These are phyloP conservation scores for Echinometra lucunter DNA, from an alignment of 53 echinoderm and acorn worm genomes.

Conservation along the genomic window DNA sequence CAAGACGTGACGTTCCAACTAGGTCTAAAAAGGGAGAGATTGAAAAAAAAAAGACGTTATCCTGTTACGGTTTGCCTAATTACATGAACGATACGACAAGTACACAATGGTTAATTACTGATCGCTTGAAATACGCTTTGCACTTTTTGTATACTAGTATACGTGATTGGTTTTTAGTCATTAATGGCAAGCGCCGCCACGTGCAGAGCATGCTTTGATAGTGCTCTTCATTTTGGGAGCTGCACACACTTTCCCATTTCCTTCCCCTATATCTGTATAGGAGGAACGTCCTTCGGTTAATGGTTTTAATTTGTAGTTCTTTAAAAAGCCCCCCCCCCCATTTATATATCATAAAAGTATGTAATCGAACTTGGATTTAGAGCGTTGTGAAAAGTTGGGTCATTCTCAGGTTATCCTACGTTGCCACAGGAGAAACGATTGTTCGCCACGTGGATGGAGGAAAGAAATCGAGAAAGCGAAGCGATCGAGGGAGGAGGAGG, in stretches of 20 bases:
- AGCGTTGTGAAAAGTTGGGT: not conserved
- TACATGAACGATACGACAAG: constrained; percentile 9
- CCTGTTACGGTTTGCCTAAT: constrained; percentile 28
- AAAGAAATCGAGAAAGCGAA: too few relatives aligned
- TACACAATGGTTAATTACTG: not conserved
- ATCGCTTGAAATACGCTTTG: constrained; percentile 20
- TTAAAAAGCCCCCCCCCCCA: not conserved
- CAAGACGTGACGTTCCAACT: not conserved
- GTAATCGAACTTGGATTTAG: not conserved
- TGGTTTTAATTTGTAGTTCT: constrained; percentile 20
- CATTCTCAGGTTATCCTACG: not conserved
- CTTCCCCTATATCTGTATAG: not conserved
- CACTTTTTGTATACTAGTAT: not conserved
- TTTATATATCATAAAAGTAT: not conserved
- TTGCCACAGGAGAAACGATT: not conserved
- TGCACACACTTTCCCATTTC: not conserved
- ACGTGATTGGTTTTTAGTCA: constrained; percentile 10
- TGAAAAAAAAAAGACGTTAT: not conserved
- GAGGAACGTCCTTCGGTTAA: not conserved
- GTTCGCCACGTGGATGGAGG: too few relatives aligned
- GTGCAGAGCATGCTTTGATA: not conserved
- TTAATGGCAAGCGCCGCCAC: constrained; percentile 11
- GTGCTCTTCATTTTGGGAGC: not conserved
- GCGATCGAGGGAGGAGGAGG: too few relatives aligned
- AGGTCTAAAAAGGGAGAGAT: not conserved